A percentile compares a stretch with the other conserved stretches of the same genome.
phyloP scores from a whole-genome alignment of 1,140 invertebrate genomes.

The Wiebesia pumilae region DNA sequence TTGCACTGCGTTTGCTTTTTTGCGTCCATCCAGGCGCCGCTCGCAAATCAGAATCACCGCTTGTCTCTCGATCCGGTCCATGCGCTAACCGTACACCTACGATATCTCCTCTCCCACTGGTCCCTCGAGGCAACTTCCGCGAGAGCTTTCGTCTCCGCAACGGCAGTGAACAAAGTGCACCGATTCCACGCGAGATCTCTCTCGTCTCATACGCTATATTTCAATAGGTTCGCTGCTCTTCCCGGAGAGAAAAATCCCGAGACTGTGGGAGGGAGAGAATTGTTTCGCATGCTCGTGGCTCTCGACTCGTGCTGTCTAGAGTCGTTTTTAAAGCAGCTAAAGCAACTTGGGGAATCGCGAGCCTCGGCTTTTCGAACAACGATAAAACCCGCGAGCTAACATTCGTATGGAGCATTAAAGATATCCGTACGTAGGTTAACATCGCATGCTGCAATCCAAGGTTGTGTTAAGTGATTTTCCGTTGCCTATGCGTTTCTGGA shows the following conservation, averaged over 20 bases:
- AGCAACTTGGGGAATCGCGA: conserved; percentile 16
- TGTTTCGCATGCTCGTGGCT: background rate
- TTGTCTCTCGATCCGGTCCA: conserved; percentile 32
- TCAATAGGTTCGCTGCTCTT: background rate
- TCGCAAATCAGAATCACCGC: conserved; percentile 56
- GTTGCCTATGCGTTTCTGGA: background rate
- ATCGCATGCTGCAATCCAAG: background rate
- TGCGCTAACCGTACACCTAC: conserved; percentile 46
- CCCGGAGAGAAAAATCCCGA: background rate
- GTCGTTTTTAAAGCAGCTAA: background rate
- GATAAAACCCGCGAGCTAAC: conserved; percentile 18
- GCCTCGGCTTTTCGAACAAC: background rate
- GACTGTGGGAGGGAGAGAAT: background rate
- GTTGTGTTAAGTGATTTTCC: background rate
- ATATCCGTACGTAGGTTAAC: background rate
- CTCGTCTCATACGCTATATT: conserved; percentile 34
- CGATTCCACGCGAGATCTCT: conserved; percentile 38
- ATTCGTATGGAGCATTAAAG: conserved; percentile 17
- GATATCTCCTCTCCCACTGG: conserved; percentile 42
- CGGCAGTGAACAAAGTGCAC: conserved; percentile 36
- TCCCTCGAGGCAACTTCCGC: conserved; percentile 10
- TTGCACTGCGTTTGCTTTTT: background rate
- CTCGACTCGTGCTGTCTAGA: background rate
- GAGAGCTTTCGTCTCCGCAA: conserved; percentile 34
- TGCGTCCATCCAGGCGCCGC: conserved; percentile 35